Percentiles rank a stretch among this genome's conserved stretches.
Conservation (phyloP, 2,797 vertebrate genomes). For the Sciurus vulgaris region DNA sequence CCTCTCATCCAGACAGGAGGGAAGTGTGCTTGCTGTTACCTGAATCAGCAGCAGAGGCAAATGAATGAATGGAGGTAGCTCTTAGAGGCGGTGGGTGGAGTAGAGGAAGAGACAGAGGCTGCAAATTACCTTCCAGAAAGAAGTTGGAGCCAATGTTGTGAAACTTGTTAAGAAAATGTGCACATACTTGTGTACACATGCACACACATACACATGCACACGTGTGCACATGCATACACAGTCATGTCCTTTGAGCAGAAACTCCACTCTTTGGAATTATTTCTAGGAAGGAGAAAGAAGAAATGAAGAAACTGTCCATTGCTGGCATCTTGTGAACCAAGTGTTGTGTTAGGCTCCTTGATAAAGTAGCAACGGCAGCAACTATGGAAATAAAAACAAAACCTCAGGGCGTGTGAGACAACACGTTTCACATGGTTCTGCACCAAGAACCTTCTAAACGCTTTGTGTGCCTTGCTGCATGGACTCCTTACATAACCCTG, state of each 20-base stretch:
- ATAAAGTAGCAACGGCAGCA: no score
- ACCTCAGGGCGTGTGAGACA: no score
- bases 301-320: not conserved
- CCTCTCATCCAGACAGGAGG: not conserved
- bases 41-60: not conserved
- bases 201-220: not conserved
- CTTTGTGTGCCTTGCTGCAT: not conserved
- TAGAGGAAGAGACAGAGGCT: not conserved
- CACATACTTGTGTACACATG: no score
- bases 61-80: rapidly evolving
- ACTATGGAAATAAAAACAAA: rapidly evolving
- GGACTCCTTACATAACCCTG: not conserved
- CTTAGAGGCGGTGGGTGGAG: not conserved
- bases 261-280: not conserved
- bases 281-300: not conserved
- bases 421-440: not conserved
- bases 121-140: not conserved
- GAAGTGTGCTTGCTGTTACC: not conserved
- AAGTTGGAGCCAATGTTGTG: rapidly evolving
- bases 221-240: not conserved
- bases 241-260: not conserved
- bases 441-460: not conserved
- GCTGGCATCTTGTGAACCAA: not conserved
- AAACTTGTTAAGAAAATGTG: not conserved
- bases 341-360: not conserved